These are phyloP conservation scores for Mya arenaria DNA, from an alignment of 1,140 invertebrate genomes.

Conservation along the genomic window DNA sequence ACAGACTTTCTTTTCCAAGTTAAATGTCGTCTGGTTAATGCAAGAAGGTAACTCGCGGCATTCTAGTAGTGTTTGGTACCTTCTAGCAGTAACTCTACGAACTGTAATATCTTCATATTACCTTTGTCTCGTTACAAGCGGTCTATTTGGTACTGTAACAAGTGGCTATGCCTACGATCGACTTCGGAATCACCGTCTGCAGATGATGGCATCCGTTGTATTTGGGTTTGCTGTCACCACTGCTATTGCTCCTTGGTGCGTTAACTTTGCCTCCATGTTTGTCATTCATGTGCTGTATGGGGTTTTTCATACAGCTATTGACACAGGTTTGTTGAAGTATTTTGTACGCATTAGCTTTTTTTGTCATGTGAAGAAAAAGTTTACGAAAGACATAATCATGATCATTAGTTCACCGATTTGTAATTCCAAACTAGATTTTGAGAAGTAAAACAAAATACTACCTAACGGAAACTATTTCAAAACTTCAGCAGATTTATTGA, in stretches of 20 bases:
- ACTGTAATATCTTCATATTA: too few relatives aligned
- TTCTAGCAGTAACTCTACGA: too few relatives aligned
- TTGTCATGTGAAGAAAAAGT: neutral
- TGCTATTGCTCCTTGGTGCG: neutral
- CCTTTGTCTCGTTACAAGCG: too few relatives aligned
- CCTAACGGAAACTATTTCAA: neutral
- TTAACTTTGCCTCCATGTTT: neutral
- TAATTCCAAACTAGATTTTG: neutral
- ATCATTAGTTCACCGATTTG: neutral
- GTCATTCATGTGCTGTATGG: neutral
- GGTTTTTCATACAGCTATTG: neutral
- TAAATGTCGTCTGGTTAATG: too few relatives aligned
- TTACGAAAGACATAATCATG: neutral
- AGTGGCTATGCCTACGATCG: neutral
- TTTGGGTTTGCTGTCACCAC: neutral
- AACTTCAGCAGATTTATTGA: neutral
- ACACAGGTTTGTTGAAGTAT: neutral
- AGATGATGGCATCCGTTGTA: neutral
- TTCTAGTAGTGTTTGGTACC: too few relatives aligned
- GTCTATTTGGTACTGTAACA: neutral
- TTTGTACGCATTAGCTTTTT: neutral
- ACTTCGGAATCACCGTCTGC: neutral
- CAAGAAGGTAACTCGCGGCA: too few relatives aligned
- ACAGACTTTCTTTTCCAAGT: too few relatives aligned
- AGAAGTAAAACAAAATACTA: neutral